These are phyloP conservation scores for Zaprionus vittiger DNA, from an alignment of 1,140 invertebrate genomes.

Conservation along the genomic window DNA sequence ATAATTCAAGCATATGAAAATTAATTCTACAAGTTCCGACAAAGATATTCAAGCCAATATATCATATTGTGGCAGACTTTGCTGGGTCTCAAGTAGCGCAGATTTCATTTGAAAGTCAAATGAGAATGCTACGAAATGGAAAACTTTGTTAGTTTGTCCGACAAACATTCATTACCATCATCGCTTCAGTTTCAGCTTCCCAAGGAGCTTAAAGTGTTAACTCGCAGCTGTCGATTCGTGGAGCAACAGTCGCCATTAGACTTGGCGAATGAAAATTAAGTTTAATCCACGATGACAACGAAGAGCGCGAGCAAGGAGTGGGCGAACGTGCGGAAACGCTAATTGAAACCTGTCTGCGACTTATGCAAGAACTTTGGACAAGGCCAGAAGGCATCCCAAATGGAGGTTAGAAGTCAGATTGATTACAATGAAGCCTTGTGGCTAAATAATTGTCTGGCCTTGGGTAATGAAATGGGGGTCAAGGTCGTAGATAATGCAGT, in stretches of 20 bases:
- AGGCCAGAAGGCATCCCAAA: background rate
- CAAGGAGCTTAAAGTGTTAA: slow-evolving; percentile 69
- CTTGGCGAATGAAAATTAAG: slow-evolving; percentile 28
- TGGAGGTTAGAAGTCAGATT: slow-evolving; percentile 53
- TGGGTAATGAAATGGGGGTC: background rate
- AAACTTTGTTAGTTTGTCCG: slow-evolving; percentile 58
- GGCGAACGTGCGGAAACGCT: slow-evolving; percentile 70
- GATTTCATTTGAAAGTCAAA: slow-evolving; percentile 79
- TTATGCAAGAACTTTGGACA: slow-evolving; percentile 27
- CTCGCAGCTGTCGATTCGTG: slow-evolving; percentile 43
- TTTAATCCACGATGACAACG: slow-evolving; percentile 42
- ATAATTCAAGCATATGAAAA: background rate
- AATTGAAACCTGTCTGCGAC: slow-evolving; percentile 62
- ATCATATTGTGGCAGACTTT: slow-evolving; percentile 2
- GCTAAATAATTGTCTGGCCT: background rate
- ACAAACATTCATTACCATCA: slow-evolving; percentile 1
- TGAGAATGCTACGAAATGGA: slow-evolving; percentile 75
- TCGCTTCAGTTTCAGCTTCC: background rate
- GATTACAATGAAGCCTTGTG: slow-evolving; percentile 1
- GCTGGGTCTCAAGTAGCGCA: slow-evolving; percentile 54
- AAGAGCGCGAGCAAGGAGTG: slow-evolving; percentile 24
- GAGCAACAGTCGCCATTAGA: slow-evolving; percentile 32
- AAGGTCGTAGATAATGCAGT: background rate
- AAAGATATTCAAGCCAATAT: slow-evolving; percentile 4
- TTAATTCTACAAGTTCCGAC: background rate